These are phyloP conservation scores for Diachrysia chrysitis DNA, from an alignment of 2,888 invertebrate genomes.

Conservation along the genomic window DNA sequence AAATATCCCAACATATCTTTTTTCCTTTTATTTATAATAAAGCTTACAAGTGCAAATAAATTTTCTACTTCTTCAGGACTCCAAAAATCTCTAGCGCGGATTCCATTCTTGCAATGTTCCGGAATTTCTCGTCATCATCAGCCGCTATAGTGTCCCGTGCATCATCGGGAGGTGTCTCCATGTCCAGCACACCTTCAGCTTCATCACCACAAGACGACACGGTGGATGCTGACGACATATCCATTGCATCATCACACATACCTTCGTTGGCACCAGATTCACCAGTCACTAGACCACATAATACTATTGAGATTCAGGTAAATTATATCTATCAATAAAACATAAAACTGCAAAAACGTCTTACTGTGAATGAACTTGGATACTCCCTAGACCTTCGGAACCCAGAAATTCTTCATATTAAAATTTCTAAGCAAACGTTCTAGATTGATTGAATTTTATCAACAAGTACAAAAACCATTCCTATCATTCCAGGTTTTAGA, in stretches of 20 bases:
- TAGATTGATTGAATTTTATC: too few species aligned
- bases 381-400: too few species aligned
- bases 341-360: too few species aligned
- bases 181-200: slow-evolving; percentile 92
- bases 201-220: slow-evolving; percentile 93
- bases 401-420: too few species aligned
- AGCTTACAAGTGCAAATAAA: background rate
- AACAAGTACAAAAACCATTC: background rate
- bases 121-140: slow-evolving; percentile 92
- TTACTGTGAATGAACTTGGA: too few species aligned
- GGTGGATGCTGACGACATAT: slow-evolving; percentile 92
- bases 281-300: slow-evolving; percentile 85
- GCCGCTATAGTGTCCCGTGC: slow-evolving; percentile 89
- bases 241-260: slow-evolving; percentile 91
- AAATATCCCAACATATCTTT: background rate
- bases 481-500: slow-evolving; percentile 89
- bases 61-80: slow-evolving; percentile 71
- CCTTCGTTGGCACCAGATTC: slow-evolving; percentile 91
- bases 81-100: slow-evolving; percentile 94
- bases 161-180: slow-evolving; percentile 90
- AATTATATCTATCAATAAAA: slow-evolving; percentile 8
- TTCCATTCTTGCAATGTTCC: slow-evolving; percentile 94
- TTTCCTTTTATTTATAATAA: background rate
- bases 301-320: slow-evolving; percentile 86
- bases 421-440: too few species aligned